Evolutionary conservation across 2,113 vertebrate genomes (phyloP), one percentile per base, ranked within the genome.

Genomic region (Sceloporus undulatus): DNA sequence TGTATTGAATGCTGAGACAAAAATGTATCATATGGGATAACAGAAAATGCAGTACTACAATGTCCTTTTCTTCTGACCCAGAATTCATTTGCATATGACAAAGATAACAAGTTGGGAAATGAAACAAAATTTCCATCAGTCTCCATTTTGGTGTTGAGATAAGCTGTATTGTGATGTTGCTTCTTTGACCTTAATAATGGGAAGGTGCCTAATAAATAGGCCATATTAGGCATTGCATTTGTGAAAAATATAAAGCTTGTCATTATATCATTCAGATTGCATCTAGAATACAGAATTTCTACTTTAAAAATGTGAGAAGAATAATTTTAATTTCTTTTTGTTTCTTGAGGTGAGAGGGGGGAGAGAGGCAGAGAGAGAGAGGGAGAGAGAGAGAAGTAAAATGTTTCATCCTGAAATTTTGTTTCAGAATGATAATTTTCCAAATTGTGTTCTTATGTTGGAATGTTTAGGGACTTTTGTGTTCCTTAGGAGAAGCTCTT

Each of bases 41-140:
- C 81, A 85, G 59, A 38, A 89, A 88, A 85, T 11, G 42, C 19
- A 1, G 0, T 62, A 71, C 42, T 42, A 91, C 1, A 70, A 9
- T 1, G 0, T 54, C 78, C 6, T 85, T 84, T 62, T 90, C 87
- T 86, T 42, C 13, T 89, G 82, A 13, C 70, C 82, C 13, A 29
- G 82, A 88, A 90, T 92, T 86, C 86, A 91, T 93, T 84, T 90
- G 29, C 86, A 59, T 90, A 27, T 90, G 90, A 86, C 8, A 80
- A 89, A 93, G 85, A 85, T 92, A 87, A 29, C 62, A 82, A 84
- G 93, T 42, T 91, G 86, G 90, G 85, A 94, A 91, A 93, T 92
- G 80, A 79, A 91, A 91, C 91, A 88, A 82, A 92, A 91, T 93
- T 90, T 54, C 79, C 7, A 21, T 65, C n/a, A 84, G 89, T 90